These are phyloP conservation scores for Tromatobia lineatoria DNA, from an alignment of 2,888 invertebrate species.

Conservation along the genomic window DNA sequence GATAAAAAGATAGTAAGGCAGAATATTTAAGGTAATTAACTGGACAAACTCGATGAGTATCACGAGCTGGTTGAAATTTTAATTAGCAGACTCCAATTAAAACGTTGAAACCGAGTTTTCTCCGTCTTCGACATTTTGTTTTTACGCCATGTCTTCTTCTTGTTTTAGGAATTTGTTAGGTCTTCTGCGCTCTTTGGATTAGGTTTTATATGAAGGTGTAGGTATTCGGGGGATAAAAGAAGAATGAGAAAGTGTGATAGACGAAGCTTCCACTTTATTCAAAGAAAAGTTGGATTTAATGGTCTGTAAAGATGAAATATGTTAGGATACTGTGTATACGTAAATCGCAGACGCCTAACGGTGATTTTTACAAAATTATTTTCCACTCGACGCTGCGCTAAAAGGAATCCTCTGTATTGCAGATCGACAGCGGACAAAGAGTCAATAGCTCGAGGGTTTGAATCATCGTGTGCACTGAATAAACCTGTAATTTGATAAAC, in stretches of 20 bases:
- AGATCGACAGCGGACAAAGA: constrained; percentile 22
- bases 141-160: neutral
- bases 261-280: constrained; percentile 16
- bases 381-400: constrained; percentile 6
- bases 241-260: neutral
- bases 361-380: constrained; percentile 37
- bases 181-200: constrained; percentile 4
- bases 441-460: constrained; percentile 58
- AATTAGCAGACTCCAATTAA: constrained; percentile 81
- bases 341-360: neutral
- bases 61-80: constrained; percentile 74
- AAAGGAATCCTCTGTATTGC: neutral
- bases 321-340: neutral
- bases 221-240: neutral
- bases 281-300: neutral
- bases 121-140: constrained; percentile 10
- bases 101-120: constrained; percentile 72
- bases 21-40: neutral
- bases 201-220: constrained; percentile 7
- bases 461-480: constrained; percentile 51
- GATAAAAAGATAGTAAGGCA: constrained; percentile 26
- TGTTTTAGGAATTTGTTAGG: constrained; percentile 1
- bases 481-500: constrained; percentile 64
- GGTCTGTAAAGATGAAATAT: neutral
- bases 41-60: constrained; percentile 62